Evolutionary conservation across 1,140 invertebrate species (phyloP).

Genomic region (Philopotamus ludificatus): DNA sequence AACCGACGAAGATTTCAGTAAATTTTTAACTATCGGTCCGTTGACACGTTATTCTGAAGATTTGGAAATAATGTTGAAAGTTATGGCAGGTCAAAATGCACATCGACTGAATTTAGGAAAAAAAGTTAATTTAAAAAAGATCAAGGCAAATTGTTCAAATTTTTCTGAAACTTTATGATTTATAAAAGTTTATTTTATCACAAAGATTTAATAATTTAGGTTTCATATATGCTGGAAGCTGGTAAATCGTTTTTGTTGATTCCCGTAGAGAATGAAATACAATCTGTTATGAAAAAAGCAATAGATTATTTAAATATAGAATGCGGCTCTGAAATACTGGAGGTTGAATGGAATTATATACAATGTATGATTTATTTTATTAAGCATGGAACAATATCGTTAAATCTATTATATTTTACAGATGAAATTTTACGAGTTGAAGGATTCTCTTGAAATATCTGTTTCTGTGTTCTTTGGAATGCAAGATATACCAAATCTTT

Average conservation of each 20-base stretch:
- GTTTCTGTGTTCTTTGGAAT: conserved; percentile 54
- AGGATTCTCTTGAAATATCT: conserved; percentile 55
- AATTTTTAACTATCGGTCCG: conserved; percentile 69
- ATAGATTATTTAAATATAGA: conserved; percentile 47
- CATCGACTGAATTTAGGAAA: conserved; percentile 48
- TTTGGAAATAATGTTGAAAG: conserved; percentile 62
- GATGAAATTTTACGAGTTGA: conserved; percentile 52
- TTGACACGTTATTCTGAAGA: conserved; percentile 78
- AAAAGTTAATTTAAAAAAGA: conserved; percentile 59
- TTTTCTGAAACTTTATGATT: no score
- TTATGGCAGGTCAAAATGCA: conserved; percentile 57
- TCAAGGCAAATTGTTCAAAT: conserved; percentile 52
- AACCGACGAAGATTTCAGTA: conserved; percentile 51
- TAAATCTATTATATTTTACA: conserved; percentile 38
- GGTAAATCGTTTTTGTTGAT: conserved; percentile 53
- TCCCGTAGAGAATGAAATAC: conserved; percentile 55
- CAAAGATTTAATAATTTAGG: conserved; percentile 42
- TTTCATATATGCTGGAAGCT: conserved; percentile 66
- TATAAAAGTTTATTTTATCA: no score
- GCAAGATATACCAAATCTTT: conserved; percentile 54
- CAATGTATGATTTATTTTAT: conserved; percentile 3
- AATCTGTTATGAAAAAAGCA: conserved; percentile 52
- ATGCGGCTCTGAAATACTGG: conserved; percentile 44
- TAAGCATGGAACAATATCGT: neutral
- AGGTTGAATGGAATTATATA: conserved; percentile 44